Base-by-base conservation (phyloP, 2,888 invertebrate species). In the Drosophila barbarae region DNA sequence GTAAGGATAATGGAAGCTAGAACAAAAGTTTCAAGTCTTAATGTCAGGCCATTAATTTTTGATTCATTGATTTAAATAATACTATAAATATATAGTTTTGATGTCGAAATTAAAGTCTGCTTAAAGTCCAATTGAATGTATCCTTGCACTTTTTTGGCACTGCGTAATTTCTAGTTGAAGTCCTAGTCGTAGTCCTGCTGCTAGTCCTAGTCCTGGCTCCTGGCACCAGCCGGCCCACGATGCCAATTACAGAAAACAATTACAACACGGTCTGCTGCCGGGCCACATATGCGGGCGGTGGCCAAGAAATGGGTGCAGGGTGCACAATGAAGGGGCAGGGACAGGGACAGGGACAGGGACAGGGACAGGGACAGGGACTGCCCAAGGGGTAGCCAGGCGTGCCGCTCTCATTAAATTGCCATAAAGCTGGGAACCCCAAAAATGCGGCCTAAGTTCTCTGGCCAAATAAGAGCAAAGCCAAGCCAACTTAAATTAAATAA, bases 161-260 rank as follows among this genome's bases (percentile, higher is more conserved):
- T 6, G 38, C 26, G 59, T 46, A 13, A 7, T 32, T 35, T 12
- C 59, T 36, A 46, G 65, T 30, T 26, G 2, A 18, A 61, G 35
- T 51, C 41, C 51, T 51, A 32, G 60, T 49, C 35, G 34, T 69
- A 69, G 42, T 46, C 38, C 42, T 44, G 42, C 47, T 42, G 32
- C 52, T 66, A 42, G 63, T 52, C 10, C 54, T 23, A 46, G 52
- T 51, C 39, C 69, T 35, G 63, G 84, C 66, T 26, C 18, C 42
- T 52, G 65, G 84, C 66, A 81, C 68, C 82, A 84, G 84, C 76
- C 79, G 81, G 81, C 50, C 77, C 80, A 76, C 83, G 77, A 69
- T 69, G 77, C 79, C 85, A 82, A 85, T 85, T 85, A 85, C 78
- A 81, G 77, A 82, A 85, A 85, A 84, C 81, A 82, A 82, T 82